phyloP scores from a whole-genome alignment of 2,888 invertebrate genomes.

The Aelia acuminata region DNA sequence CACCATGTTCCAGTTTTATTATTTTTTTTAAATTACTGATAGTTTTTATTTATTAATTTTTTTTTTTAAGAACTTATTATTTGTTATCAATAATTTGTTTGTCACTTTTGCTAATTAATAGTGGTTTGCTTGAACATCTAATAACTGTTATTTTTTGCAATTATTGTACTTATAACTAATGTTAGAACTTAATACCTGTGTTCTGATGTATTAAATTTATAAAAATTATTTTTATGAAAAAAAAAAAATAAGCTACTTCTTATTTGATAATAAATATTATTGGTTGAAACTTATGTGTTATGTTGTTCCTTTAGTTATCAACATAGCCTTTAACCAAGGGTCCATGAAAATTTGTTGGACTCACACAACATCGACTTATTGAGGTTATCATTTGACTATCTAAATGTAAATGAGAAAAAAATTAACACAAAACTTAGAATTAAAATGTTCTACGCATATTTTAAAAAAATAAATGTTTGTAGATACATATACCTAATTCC shows the following conservation, averaged over 20 bases:
- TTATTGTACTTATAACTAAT: slow-evolving; percentile 32
- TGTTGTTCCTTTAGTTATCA: not conserved
- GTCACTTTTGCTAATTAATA: not conserved
- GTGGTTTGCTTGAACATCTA: not conserved
- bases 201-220: not conserved
- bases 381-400: too few species aligned
- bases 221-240: not conserved
- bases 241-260: not conserved
- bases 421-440: too few species aligned
- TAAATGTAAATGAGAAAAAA: too few species aligned
- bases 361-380: too few species aligned
- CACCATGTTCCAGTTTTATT: not conserved
- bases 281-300: not conserved
- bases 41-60: not conserved
- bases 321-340: too few species aligned
- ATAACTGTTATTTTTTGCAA: not conserved
- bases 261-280: not conserved
- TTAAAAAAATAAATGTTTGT: too few species aligned
- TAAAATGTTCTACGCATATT: too few species aligned
- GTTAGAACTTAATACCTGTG: not conserved
- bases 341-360: too few species aligned
- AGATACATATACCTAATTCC: too few species aligned
- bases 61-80: not conserved
- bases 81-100: not conserved
- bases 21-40: not conserved